These are phyloP conservation scores for Agrilus cyanescens DNA, from an alignment of 2,888 invertebrate species.

Conservation along the genomic window DNA sequence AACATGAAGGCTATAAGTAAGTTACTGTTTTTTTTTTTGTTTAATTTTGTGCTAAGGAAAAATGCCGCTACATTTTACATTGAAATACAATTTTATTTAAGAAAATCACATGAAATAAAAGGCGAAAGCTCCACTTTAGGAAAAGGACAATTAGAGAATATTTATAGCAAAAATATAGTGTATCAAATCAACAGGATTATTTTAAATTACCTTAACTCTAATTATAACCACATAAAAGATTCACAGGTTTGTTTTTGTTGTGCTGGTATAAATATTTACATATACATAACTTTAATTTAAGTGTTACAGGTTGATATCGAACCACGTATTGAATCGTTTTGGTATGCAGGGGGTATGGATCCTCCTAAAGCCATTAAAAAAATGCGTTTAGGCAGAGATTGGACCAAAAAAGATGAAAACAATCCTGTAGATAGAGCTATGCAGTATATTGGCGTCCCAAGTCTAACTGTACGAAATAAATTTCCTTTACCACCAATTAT, in stretches of 20 bases:
- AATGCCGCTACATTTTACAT: not conserved
- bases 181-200: constrained; percentile 60
- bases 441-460: constrained; percentile 58
- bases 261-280: no score
- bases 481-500: constrained; percentile 57
- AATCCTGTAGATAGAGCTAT: constrained; percentile 53
- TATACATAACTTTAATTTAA: constrained; percentile 6
- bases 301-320: constrained; percentile 55
- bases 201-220: constrained; percentile 44
- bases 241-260: constrained; percentile 35
- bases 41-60: constrained; percentile 17
- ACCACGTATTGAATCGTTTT: constrained; percentile 75
- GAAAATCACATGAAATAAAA: constrained; percentile 24
- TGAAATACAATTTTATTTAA: constrained; percentile 20
- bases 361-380: constrained; percentile 39
- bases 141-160: constrained; percentile 32
- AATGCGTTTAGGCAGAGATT: constrained; percentile 19
- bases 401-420: constrained; percentile 25
- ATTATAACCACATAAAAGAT: constrained; percentile 49
- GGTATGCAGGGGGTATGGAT: constrained; percentile 66
- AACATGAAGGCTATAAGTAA: constrained; percentile 30
- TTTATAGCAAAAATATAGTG: constrained; percentile 41
- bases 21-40: constrained; percentile 6
- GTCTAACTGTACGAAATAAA: constrained; percentile 55
- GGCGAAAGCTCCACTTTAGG: constrained; percentile 21